A percentile compares a stretch with the other conserved stretches of the same genome.
phyloP scores from a whole-genome alignment of 2,888 invertebrate species.

The Dysmachus trigonus region DNA sequence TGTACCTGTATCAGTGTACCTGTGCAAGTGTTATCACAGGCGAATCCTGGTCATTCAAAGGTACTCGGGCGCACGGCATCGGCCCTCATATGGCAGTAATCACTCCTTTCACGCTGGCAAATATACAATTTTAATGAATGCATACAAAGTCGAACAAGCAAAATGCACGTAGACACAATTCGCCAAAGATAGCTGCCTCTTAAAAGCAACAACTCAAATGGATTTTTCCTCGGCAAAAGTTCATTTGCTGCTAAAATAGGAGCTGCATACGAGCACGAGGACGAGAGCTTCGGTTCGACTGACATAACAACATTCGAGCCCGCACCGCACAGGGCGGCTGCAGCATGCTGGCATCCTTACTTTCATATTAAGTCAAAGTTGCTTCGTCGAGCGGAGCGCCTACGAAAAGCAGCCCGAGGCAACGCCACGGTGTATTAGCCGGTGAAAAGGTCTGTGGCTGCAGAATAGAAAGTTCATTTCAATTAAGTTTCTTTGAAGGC shows the following conservation, averaged over 20 bases:
- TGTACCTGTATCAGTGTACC: not conserved
- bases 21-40: conserved; percentile 13
- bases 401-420: conserved; percentile 9
- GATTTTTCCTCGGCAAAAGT: conserved; percentile 18
- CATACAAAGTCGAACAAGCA: not conserved
- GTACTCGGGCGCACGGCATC: not conserved
- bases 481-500: conserved; percentile 38
- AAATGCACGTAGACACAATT: conserved; percentile 29
- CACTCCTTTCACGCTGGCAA: not conserved
- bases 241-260: conserved; percentile 27
- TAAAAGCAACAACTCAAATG: conserved; percentile 22
- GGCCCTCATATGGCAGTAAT: conserved; percentile 1
- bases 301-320: not conserved
- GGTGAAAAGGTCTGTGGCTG: conserved; percentile 30
- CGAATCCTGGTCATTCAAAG: conserved; percentile 20
- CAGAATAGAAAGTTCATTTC: conserved; percentile 40
- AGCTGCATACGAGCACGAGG: not conserved
- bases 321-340: not conserved
- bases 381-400: not conserved
- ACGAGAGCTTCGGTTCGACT: not conserved
- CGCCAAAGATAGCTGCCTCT: conserved; percentile 10
- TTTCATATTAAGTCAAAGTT: conserved; percentile 6
- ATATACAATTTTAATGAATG: conserved; percentile 32
- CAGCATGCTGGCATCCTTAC: not conserved
- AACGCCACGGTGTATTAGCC: conserved; percentile 14